Evolutionary conservation across 2,888 invertebrate species (phyloP).

Genomic region (Watsonalla cultraria): DNA sequence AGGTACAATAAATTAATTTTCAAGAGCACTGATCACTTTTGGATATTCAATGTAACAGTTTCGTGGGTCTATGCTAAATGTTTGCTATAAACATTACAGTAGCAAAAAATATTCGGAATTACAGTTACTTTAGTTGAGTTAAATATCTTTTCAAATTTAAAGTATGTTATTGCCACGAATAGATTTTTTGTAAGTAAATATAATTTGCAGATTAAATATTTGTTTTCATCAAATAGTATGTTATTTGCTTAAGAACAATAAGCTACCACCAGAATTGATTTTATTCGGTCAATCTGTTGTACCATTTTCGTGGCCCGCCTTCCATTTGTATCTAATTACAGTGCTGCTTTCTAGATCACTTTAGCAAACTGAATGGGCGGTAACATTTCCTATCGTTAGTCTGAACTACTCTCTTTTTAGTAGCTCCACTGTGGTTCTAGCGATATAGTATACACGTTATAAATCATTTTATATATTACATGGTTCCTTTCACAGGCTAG

Average conservation of each 20-base stretch:
- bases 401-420: neutral
- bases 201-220: too few species aligned
- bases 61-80: neutral
- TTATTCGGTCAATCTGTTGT: neutral
- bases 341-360: neutral
- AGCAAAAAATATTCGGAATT: too few species aligned
- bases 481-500: too few species aligned
- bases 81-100: too few species aligned
- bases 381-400: neutral
- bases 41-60: neutral
- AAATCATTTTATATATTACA: too few species aligned
- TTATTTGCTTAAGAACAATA: neutral
- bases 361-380: neutral
- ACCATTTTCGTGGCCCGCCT: neutral
- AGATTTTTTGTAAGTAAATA: too few species aligned
- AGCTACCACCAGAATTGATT: neutral
- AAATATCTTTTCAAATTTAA: too few species aligned
- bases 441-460: neutral
- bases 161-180: too few species aligned
- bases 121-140: too few species aligned
- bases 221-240: too few species aligned
- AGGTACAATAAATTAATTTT: conserved; percentile 9
- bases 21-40: neutral
- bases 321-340: neutral
- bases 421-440: neutral